phyloP scores from a whole-genome alignment of 2,888 invertebrate genomes.

The Hydriomena furcata region DNA sequence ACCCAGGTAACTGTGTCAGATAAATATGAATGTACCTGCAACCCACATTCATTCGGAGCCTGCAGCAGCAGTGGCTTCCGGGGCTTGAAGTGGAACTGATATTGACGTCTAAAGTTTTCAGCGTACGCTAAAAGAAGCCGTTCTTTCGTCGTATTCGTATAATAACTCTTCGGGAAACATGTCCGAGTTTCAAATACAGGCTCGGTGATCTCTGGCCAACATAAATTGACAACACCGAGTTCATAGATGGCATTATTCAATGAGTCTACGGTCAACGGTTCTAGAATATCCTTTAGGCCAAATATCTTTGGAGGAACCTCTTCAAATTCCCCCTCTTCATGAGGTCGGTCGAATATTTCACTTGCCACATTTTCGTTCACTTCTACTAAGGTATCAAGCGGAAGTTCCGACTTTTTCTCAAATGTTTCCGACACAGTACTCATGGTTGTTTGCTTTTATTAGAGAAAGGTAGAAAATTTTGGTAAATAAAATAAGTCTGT shows the following conservation, averaged over 20 bases:
- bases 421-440: constrained; percentile 43
- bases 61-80: constrained; percentile 88
- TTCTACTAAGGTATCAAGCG: constrained; percentile 67
- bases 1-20: neutral
- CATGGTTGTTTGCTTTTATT: constrained; percentile 33
- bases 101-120: constrained; percentile 91
- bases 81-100: constrained; percentile 76
- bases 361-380: constrained; percentile 63
- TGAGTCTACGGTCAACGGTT: constrained; percentile 74
- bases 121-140: constrained; percentile 87
- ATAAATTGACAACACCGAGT: constrained; percentile 84
- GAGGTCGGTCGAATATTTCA: constrained; percentile 59
- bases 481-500: constrained; percentile 6
- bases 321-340: constrained; percentile 56
- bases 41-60: constrained; percentile 89
- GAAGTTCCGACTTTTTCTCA: constrained; percentile 52
- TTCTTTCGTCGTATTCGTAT: constrained; percentile 87
- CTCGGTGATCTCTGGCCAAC: constrained; percentile 84
- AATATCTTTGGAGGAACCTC: constrained; percentile 71
- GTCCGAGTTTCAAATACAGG: constrained; percentile 83
- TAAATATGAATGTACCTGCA: constrained; percentile 82
- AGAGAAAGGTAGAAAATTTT: constrained; percentile 10
- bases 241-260: constrained; percentile 84
- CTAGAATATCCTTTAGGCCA: constrained; percentile 55
- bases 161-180: constrained; percentile 86